A percentile compares a stretch with the other conserved stretches of the same genome.
Conservation (phyloP, 2,113 vertebrate species). For the Protobothrops flavoviridis region DNA sequence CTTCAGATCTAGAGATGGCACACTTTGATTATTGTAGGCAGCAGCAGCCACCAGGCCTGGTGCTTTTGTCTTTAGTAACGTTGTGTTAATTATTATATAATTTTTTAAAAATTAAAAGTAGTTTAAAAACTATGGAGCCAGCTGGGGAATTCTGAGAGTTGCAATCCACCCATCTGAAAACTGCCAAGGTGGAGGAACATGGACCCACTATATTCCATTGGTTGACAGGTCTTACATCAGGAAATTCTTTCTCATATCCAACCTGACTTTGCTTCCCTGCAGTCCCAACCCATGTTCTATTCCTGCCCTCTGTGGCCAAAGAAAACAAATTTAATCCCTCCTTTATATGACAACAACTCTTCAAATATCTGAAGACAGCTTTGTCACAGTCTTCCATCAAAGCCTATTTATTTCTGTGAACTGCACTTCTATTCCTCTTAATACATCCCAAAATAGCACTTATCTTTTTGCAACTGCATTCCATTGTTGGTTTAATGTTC, state of each 20-base stretch:
- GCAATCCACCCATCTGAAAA: too few relatives aligned
- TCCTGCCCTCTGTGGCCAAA: background rate
- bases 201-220: background rate
- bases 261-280: background rate
- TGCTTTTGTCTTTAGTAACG: background rate
- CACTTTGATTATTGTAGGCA: background rate
- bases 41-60: background rate
- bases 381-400: background rate
- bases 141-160: too few relatives aligned
- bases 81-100: background rate
- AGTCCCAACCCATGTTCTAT: background rate
- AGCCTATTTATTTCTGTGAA: background rate
- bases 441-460: background rate
- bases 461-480: background rate
- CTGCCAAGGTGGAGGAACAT: too few relatives aligned
- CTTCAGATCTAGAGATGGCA: background rate
- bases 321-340: background rate
- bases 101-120: background rate
- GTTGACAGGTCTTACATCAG: background rate
- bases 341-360: background rate
- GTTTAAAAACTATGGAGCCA: background rate
- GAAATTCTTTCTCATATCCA: background rate
- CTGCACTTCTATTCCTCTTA: background rate
- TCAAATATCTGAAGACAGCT: background rate
- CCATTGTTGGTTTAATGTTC: background rate